These are phyloP conservation scores for Pemphredon lugubris DNA, from an alignment of 2,888 invertebrate genomes.

Conservation along the genomic window DNA sequence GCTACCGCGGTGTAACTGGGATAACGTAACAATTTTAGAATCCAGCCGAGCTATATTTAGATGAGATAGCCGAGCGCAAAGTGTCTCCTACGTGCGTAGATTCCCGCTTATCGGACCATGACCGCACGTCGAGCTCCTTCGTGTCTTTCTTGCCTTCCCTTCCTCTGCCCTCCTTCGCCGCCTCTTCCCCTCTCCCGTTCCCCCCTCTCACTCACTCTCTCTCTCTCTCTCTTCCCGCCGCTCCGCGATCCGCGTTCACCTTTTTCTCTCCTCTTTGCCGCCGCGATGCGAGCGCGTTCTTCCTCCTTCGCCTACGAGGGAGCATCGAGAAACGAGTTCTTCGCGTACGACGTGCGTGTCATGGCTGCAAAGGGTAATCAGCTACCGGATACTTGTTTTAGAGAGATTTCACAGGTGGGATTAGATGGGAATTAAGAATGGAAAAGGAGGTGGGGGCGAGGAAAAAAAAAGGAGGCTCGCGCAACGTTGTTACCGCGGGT, in stretches of 20 bases:
- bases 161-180: too few species aligned
- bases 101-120: slow-evolving; percentile 69
- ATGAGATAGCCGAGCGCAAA: slow-evolving; percentile 63
- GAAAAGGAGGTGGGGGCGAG: too few species aligned
- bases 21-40: slow-evolving; percentile 65
- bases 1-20: slow-evolving; percentile 44
- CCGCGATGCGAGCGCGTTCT: too few species aligned
- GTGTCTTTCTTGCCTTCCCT: slow-evolving; percentile 44
- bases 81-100: slow-evolving; percentile 66
- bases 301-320: slow-evolving; percentile 17
- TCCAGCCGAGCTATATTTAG: slow-evolving; percentile 70
- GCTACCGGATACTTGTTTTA: slow-evolving; percentile 62
- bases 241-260: too few species aligned
- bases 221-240: too few species aligned
- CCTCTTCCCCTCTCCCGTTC: too few species aligned
- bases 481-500: slow-evolving; percentile 13
- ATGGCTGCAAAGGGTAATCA: slow-evolving; percentile 62
- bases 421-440: slow-evolving; percentile 52
- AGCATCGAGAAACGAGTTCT: slow-evolving; percentile 52
- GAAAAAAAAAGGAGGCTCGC: slow-evolving; percentile 41
- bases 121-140: slow-evolving; percentile 59
- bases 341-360: slow-evolving; percentile 54
- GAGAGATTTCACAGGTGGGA: slow-evolving; percentile 48
- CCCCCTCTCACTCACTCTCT: too few species aligned
- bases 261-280: too few species aligned